phyloP scores from a whole-genome alignment of 2,113 vertebrate genomes.

The Nothobranchius kuhntae region DNA sequence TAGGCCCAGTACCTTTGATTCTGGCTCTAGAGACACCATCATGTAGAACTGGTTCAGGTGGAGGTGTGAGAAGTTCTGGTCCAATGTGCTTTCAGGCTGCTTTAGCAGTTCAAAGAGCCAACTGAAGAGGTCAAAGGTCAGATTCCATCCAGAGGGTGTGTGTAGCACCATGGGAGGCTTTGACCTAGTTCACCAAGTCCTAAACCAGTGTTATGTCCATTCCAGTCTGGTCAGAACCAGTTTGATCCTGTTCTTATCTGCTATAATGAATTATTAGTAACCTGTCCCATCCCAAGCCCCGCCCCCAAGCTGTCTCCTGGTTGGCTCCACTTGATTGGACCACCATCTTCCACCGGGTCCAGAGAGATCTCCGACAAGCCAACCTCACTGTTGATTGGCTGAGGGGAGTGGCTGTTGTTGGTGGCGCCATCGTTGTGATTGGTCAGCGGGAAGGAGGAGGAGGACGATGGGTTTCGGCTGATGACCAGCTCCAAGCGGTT shows the following conservation, averaged over 20 bases:
- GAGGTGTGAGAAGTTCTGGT: constrained; percentile 38
- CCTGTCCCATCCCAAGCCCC: constrained; percentile 71
- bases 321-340: constrained; percentile 81
- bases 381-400: constrained; percentile 41
- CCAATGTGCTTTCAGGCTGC: constrained; percentile 67
- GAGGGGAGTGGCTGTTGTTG: constrained; percentile 55
- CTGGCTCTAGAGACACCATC: constrained; percentile 47
- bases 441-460: constrained; percentile 69
- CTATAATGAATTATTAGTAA: constrained; percentile 91
- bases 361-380: constrained; percentile 50
- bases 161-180: constrained; percentile 90
- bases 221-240: constrained; percentile 44
- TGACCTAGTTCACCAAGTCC: constrained; percentile 38
- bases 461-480: constrained; percentile 88
- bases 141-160: constrained; percentile 61
- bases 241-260: constrained; percentile 58
- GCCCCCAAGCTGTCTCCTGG: constrained; percentile 71
- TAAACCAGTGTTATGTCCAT: constrained; percentile 33
- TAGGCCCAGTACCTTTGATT: constrained; percentile 39
- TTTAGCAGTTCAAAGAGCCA: constrained; percentile 56
- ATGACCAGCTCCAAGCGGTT: constrained; percentile 96
- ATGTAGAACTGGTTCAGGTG: constrained; percentile 39
- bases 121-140: constrained; percentile 61
- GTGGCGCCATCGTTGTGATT: constrained; percentile 61
- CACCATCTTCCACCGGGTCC: constrained; percentile 59